These are phyloP conservation scores for Spea hammondii DNA, from an alignment of 2,797 vertebrate genomes.

Conservation along the genomic window DNA sequence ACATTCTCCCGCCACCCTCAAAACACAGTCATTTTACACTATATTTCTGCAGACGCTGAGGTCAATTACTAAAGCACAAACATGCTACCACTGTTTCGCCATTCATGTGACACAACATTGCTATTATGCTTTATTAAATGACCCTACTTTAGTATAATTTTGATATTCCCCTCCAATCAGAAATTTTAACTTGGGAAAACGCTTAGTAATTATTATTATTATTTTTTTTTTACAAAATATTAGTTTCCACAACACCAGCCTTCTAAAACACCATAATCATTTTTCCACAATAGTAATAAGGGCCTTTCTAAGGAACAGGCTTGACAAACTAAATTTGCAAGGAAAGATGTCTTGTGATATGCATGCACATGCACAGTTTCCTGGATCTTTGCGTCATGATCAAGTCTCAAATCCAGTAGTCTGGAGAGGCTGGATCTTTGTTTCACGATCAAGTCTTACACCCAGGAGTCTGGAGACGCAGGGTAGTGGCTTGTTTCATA, in stretches of 20 bases:
- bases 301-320: conserved; percentile 79
- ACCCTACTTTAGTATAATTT: background rate
- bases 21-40: conserved; percentile 62
- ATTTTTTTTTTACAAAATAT: conserved; percentile 36
- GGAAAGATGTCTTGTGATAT: conserved; percentile 83
- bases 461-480: conserved; percentile 96
- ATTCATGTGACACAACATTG: background rate
- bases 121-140: conserved; percentile 8
- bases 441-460: conserved; percentile 71
- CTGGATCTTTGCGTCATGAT: conserved; percentile 61
- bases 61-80: conserved; percentile 19
- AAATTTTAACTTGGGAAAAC: conserved; percentile 40
- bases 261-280: conserved; percentile 63
- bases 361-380: conserved; percentile 98
- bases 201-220: conserved; percentile 54
- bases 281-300: conserved; percentile 67
- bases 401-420: conserved; percentile 92
- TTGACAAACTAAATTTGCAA: conserved; percentile 81
- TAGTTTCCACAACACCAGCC: conserved; percentile 60
- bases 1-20: conserved; percentile 56
- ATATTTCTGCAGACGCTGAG: conserved; percentile 54
- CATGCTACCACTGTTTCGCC: background rate
- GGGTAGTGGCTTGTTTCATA: conserved; percentile 99
- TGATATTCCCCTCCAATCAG: conserved; percentile 14
- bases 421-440: conserved; percentile 85